A percentile compares a stretch with the other conserved stretches of the same genome.
phyloP scores from a whole-genome alignment of 2,888 invertebrate species.

The Eupelmus urozonus region DNA sequence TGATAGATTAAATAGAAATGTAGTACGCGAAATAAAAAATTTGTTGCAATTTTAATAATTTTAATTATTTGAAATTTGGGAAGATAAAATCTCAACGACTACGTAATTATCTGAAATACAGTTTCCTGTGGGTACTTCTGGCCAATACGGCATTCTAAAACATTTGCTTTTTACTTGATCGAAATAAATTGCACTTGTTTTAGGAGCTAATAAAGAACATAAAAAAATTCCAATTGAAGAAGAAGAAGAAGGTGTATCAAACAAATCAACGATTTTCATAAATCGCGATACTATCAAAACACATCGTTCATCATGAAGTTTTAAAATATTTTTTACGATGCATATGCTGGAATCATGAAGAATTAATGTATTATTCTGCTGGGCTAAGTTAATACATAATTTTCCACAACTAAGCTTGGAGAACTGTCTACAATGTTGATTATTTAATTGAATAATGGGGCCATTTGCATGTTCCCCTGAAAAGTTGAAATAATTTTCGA shows the following conservation, averaged over 20 bases:
- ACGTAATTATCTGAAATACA: neutral
- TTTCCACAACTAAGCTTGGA: neutral
- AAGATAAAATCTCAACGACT: neutral
- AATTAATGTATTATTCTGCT: constrained; percentile 19
- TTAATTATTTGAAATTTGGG: neutral
- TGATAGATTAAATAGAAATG: neutral
- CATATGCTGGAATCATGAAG: neutral
- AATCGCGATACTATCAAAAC: neutral
- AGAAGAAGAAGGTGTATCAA: neutral
- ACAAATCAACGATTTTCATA: constrained; percentile 16
- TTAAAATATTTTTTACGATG: constrained; percentile 29
- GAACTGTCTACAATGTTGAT: neutral
- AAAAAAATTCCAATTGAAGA: constrained; percentile 9
- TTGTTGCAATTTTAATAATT: neutral
- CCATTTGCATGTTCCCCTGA: neutral
- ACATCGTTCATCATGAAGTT: neutral
- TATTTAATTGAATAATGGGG: neutral
- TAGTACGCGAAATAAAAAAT: neutral
- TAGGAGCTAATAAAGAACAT: neutral
- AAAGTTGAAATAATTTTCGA: neutral
- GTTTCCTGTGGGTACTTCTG: neutral
- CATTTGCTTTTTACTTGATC: constrained; percentile 4
- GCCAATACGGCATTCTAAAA: constrained; percentile 22
- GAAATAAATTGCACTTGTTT: neutral
- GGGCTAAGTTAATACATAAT: neutral